Percentiles rank a stretch among this genome's conserved stretches.
Evolutionary conservation across 2,888 invertebrate genomes (phyloP).

Genomic region (Panopea generosa): DNA sequence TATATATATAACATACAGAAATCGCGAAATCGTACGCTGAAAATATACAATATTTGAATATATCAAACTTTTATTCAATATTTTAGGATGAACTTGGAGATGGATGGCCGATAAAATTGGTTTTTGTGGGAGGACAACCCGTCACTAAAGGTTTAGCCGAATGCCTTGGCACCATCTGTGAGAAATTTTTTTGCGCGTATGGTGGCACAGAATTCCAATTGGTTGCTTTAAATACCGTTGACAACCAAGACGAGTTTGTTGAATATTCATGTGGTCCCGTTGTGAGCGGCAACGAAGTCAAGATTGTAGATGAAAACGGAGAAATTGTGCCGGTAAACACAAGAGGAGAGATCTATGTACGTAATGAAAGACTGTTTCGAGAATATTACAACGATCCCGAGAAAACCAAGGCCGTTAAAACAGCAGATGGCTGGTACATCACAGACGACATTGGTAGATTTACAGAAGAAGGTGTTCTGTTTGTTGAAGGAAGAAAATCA

Average conservation of each 20-base stretch:
- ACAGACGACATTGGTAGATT: slow-evolving; percentile 38
- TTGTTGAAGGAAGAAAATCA: no score
- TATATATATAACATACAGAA: no score
- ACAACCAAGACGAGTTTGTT: no score
- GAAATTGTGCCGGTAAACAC: slow-evolving; percentile 21
- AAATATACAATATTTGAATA: no score
- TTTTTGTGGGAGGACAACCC: slow-evolving; percentile 30
- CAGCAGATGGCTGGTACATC: slow-evolving; percentile 35
- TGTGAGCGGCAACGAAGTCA: slow-evolving; percentile 4
- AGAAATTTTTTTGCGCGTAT: slow-evolving; percentile 8
- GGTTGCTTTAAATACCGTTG: neutral
- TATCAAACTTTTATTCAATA: no score
- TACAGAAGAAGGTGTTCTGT: slow-evolving; percentile 12
- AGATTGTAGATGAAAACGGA: slow-evolving; percentile 22
- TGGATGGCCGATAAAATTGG: neutral
- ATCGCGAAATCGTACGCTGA: no score
- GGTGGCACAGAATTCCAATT: slow-evolving; percentile 29
- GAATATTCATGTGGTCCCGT: slow-evolving; percentile 1
- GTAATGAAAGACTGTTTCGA: neutral
- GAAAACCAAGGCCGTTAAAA: slow-evolving; percentile 5
- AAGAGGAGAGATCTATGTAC: slow-evolving; percentile 19
- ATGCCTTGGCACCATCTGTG: slow-evolving; percentile 23
- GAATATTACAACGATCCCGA: slow-evolving; percentile 23
- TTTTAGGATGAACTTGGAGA: neutral
- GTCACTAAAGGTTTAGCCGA: slow-evolving; percentile 11